Evolutionary conservation across 2,888 invertebrate species (phyloP).

Genomic region (Holacanthella duospinosa): DNA sequence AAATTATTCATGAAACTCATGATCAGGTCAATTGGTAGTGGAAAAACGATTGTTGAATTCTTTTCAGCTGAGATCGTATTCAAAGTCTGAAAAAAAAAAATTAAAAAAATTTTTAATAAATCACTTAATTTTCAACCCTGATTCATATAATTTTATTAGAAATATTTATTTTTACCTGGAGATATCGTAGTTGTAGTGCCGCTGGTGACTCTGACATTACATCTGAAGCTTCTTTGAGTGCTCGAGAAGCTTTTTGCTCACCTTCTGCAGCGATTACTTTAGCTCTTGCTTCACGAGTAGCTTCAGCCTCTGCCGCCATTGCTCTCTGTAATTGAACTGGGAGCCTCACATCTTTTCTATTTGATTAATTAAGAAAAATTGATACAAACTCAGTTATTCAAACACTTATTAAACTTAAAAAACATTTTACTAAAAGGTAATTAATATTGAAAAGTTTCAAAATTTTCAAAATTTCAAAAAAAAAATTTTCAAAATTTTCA

Average conservation of each 20-base stretch:
- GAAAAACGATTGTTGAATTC: conserved; percentile 17
- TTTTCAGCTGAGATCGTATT: conserved; percentile 19
- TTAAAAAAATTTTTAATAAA: not conserved
- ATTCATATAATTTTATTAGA: not conserved
- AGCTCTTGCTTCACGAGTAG: conserved; percentile 64
- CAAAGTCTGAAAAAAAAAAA: conserved; percentile 13
- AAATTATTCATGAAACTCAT: conserved; percentile 14
- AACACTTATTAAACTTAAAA: no score
- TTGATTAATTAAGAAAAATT: conserved; percentile 35
- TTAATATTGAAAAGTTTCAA: no score
- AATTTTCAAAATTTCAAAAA: no score
- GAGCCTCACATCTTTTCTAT: conserved; percentile 65
- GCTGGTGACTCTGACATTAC: conserved; percentile 68
- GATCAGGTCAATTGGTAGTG: conserved; percentile 18
- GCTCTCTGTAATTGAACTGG: conserved; percentile 66
- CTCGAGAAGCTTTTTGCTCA: conserved; percentile 73
- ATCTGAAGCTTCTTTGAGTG: conserved; percentile 75
- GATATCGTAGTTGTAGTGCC: conserved; percentile 82
- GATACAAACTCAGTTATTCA: no score
- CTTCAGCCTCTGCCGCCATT: conserved; percentile 75
- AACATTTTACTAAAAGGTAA: no score
- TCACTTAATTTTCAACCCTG: not conserved
- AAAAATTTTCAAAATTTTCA: no score
- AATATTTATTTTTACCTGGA: conserved; percentile 41
- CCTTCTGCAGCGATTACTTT: conserved; percentile 76